phyloP scores from a whole-genome alignment of 1,140 invertebrate genomes.

The Leptoteleia sp. region DNA sequence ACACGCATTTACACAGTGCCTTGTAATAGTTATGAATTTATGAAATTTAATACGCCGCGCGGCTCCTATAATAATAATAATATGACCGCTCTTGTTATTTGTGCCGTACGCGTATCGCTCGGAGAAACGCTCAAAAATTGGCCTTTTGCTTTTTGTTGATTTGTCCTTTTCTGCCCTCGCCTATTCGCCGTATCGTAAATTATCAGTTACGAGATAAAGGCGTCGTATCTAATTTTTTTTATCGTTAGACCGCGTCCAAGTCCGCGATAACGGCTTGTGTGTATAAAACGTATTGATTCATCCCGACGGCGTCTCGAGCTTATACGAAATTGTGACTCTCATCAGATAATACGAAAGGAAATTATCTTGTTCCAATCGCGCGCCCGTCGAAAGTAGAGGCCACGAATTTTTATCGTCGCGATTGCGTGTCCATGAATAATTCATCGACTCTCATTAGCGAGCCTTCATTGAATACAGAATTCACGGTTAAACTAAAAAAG shows the following conservation, averaged over 20 bases:
- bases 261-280: conserved; percentile 22
- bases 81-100: too few species aligned
- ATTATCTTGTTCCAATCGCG: conserved; percentile 46
- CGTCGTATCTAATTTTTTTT: conserved; percentile 17
- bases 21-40: too few species aligned
- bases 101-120: too few species aligned
- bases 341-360: conserved; percentile 35
- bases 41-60: too few species aligned
- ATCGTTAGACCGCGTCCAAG: too few species aligned
- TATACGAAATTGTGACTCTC: conserved; percentile 22
- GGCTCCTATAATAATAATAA: too few species aligned
- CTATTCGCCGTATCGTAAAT: conserved; percentile 13
- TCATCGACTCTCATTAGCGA: conserved; percentile 47
- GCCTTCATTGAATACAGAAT: conserved; percentile 30
- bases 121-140: too few species aligned
- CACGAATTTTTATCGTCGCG: conserved; percentile 36
- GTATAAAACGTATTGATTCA: conserved; percentile 35
- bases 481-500: conserved; percentile 24
- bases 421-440: conserved; percentile 50
- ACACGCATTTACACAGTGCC: too few species aligned
- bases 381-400: too few species aligned
- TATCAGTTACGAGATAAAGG: conserved; percentile 17
- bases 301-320: conserved; percentile 5
- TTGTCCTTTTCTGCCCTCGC: background rate
- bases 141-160: too few species aligned